These are phyloP conservation scores for Cardinalis cardinalis DNA, from an alignment of 2,113 vertebrate genomes.

Conservation along the genomic window DNA sequence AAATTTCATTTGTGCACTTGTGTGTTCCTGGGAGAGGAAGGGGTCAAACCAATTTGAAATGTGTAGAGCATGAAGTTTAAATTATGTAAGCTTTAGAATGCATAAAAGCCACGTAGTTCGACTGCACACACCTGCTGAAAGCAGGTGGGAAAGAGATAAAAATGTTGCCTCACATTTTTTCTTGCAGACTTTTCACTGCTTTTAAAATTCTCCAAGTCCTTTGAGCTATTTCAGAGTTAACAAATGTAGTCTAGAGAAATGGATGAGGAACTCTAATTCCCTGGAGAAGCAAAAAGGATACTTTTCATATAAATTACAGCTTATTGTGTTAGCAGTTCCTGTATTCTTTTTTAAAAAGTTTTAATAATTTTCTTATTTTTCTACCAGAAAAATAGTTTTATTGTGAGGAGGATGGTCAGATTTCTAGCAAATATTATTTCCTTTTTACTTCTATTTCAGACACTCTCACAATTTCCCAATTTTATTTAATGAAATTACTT, in stretches of 20 bases:
- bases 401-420: not conserved
- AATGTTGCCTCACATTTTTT: not conserved
- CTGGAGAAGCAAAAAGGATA: not conserved
- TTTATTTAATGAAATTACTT: not conserved
- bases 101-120: not conserved
- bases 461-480: not conserved
- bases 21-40: not conserved
- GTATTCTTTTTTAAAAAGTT: not conserved
- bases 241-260: constrained; percentile 4
- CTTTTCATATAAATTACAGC: constrained; percentile 41
- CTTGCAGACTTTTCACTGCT: not conserved
- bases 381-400: constrained; percentile 19
- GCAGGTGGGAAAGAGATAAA: constrained; percentile 52
- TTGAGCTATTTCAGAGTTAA: constrained; percentile 36
- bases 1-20: not conserved
- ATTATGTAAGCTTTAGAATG: constrained; percentile 26
- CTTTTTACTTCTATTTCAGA: not conserved
- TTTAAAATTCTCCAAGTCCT: constrained; percentile 33
- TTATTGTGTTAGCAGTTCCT: constrained; percentile 60
- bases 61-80: not conserved
- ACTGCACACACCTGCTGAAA: constrained; percentile 19
- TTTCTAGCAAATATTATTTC: not conserved
- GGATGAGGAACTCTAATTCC: not conserved
- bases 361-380: constrained; percentile 28
- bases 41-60: constrained; percentile 52